These are phyloP conservation scores for Chaenodraco wilsoni DNA, from an alignment of 2,797 vertebrate genomes.

Conservation along the genomic window DNA sequence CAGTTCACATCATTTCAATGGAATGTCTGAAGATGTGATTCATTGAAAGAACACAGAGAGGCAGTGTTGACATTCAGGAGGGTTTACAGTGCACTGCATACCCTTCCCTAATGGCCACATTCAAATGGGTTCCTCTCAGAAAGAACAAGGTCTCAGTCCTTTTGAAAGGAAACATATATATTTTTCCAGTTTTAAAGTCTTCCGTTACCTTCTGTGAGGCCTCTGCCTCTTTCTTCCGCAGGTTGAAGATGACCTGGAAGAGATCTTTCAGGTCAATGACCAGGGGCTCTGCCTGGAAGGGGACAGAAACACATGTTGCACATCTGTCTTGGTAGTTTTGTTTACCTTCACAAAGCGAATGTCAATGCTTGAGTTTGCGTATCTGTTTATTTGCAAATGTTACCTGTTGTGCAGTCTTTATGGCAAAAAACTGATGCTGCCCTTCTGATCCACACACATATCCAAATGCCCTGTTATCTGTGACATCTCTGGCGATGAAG, in stretches of 20 bases:
- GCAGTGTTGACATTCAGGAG: constrained; percentile 58
- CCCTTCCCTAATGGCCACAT: constrained; percentile 27
- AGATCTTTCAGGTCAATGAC: constrained; percentile 97
- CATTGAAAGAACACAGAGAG: constrained; percentile 61
- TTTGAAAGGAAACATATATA: neutral
- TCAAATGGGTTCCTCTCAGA: constrained; percentile 39
- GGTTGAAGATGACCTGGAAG: constrained; percentile 95
- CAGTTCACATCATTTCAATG: constrained; percentile 53
- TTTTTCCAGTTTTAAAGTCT: constrained; percentile 17
- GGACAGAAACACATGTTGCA: constrained; percentile 6
- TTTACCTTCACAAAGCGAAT: neutral
- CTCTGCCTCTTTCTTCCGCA: constrained; percentile 92
- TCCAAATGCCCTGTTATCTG: constrained; percentile 95
- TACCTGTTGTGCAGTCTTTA: constrained; percentile 97
- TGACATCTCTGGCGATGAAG: constrained; percentile 97
- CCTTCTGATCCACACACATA: constrained; percentile 97
- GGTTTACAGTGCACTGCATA: constrained; percentile 1
- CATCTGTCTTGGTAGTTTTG: neutral
- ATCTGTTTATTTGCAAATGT: neutral
- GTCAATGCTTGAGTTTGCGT: neutral
- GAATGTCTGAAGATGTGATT: constrained; percentile 59
- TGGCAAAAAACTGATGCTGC: constrained; percentile 97
- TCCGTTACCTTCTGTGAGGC: constrained; percentile 80
- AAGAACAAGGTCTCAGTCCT: constrained; percentile 46
- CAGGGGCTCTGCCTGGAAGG: constrained; percentile 90